These are phyloP conservation scores for Accipiter cooperii DNA, from an alignment of 2,113 vertebrate species.

Conservation along the genomic window DNA sequence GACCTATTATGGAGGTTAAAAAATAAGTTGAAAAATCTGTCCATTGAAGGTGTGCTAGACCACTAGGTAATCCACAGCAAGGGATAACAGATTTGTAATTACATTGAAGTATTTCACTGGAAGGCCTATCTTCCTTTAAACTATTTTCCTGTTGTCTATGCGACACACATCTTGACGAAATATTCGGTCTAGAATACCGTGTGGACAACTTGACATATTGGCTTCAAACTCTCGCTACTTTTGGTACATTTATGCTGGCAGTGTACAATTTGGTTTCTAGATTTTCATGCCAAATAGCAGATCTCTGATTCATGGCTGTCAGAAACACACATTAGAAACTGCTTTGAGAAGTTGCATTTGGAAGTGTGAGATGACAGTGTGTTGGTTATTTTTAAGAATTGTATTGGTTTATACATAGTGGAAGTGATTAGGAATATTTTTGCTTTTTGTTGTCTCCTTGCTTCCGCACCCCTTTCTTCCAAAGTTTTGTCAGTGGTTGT, in stretches of 20 bases:
- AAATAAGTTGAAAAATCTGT: not conserved
- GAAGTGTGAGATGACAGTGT: not conserved
- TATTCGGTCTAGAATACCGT: not conserved
- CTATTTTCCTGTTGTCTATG: not conserved
- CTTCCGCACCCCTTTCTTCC: not conserved
- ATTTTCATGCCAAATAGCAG: conserved; percentile 42
- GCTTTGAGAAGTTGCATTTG: not conserved
- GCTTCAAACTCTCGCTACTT: not conserved
- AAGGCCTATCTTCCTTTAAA: not conserved
- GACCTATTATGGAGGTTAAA: conserved; percentile 30
- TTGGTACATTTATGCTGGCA: conserved; percentile 25
- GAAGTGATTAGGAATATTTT: conserved; percentile 24
- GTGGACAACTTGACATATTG: conserved; percentile 15
- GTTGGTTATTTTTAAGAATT: conserved; percentile 44
- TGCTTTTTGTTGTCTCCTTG: not conserved
- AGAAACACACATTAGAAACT: not conserved
- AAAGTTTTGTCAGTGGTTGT: conserved; percentile 39
- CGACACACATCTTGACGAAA: not conserved
- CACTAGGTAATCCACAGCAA: not conserved
- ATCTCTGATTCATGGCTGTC: conserved; percentile 39
- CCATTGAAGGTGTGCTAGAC: not conserved
- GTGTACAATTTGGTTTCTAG: conserved; percentile 19
- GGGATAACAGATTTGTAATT: not conserved
- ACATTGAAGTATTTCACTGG: not conserved
- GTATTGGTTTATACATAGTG: not conserved